These are phyloP conservation scores for Operophtera brumata DNA, from an alignment of 2,888 invertebrate species.

Conservation along the genomic window DNA sequence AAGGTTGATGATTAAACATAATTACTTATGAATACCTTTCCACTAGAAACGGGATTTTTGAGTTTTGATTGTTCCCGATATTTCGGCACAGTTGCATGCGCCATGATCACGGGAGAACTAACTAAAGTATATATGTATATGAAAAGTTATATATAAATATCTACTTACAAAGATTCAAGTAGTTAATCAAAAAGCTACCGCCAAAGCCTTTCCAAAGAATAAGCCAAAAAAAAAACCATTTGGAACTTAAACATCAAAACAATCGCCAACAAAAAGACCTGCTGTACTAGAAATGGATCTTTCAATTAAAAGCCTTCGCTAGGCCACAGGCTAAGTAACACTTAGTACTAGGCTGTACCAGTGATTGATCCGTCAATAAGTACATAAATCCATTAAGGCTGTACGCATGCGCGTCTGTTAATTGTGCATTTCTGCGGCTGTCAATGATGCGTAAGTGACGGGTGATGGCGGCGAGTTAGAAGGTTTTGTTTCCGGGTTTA, in stretches of 20 bases:
- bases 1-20: too few relatives aligned
- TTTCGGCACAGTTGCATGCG: too few relatives aligned
- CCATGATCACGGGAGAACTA: too few relatives aligned
- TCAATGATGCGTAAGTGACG: constrained; percentile 37
- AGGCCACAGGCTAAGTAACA: neutral
- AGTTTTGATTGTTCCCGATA: too few relatives aligned
- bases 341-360: constrained; percentile 53
- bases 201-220: constrained; percentile 6
- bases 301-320: constrained; percentile 59
- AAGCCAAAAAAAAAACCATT: constrained; percentile 22
- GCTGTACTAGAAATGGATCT: constrained; percentile 54
- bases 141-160: too few relatives aligned
- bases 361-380: constrained; percentile 79
- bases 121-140: too few relatives aligned
- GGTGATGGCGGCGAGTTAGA: constrained; percentile 9
- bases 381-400: constrained; percentile 76
- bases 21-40: too few relatives aligned
- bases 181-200: neutral
- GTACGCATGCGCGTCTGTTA: constrained; percentile 63
- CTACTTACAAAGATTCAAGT: too few relatives aligned
- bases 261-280: constrained; percentile 22
- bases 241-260: constrained; percentile 23
- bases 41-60: too few relatives aligned
- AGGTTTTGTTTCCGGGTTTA: constrained; percentile 10
- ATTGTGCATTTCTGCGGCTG: constrained; percentile 73